A percentile compares a stretch with the other conserved stretches of the same genome.
phyloP scores from a whole-genome alignment of 2,888 invertebrate genomes.

The Hecatera dysodea region DNA sequence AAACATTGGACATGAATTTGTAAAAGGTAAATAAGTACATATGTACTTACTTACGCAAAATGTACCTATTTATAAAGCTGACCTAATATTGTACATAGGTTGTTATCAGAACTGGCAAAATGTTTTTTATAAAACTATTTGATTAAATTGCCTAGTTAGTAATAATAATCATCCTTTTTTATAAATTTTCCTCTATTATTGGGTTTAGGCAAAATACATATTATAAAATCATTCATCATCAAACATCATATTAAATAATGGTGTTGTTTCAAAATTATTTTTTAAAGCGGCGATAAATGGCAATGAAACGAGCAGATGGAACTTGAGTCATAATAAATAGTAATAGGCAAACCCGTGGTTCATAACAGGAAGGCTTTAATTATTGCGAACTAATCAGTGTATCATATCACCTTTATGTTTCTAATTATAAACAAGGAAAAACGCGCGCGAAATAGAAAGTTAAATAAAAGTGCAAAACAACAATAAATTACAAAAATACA shows the following conservation, averaged over 20 bases:
- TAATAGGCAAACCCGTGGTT: neutral
- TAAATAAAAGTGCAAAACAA: slow-evolving; percentile 18
- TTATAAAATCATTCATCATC: neutral
- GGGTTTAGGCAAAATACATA: neutral
- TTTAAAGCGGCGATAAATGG: slow-evolving; percentile 4
- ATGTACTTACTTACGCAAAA: too few species aligned
- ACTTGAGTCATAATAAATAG: slow-evolving; percentile 25
- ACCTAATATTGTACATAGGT: neutral
- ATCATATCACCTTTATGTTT: slow-evolving; percentile 15
- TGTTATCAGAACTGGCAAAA: neutral
- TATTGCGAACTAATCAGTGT: slow-evolving; percentile 31
- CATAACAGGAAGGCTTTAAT: slow-evolving; percentile 33
- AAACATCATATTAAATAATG: slow-evolving; percentile 3
- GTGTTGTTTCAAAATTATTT: slow-evolving; percentile 12
- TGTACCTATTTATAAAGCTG: neutral
- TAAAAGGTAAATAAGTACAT: neutral
- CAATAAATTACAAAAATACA: slow-evolving; percentile 32
- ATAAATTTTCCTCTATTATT: slow-evolving; percentile 11
- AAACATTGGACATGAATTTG: slow-evolving; percentile 16
- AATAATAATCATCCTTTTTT: slow-evolving; percentile 1
- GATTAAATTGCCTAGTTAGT: neutral
- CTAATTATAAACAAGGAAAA: slow-evolving; percentile 28
- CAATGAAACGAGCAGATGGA: slow-evolving; percentile 27
- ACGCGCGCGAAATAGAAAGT: slow-evolving; percentile 39
- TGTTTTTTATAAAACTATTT: neutral